Conservation (phyloP, 2,888 invertebrate genomes). For the Syrista parreyssii region DNA sequence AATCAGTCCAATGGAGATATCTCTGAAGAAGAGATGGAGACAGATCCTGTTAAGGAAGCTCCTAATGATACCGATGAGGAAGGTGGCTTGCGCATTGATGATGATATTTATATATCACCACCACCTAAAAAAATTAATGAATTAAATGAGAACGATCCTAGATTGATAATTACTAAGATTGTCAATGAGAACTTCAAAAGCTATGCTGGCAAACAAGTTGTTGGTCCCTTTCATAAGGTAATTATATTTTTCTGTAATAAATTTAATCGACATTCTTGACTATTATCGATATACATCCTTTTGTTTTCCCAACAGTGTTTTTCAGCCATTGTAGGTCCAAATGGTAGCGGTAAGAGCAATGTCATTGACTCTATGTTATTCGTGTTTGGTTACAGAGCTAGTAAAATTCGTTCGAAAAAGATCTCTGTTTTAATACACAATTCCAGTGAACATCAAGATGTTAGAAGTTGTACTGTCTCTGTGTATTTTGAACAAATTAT, state of each 20-base stretch:
- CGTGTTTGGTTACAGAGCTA: conserved; percentile 97
- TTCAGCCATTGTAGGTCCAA: conserved; percentile 96
- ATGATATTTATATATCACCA: conserved; percentile 84
- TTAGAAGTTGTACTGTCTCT: conserved; percentile 84
- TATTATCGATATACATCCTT: conserved; percentile 6
- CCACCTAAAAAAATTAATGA: conserved; percentile 77
- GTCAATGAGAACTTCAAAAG: conserved; percentile 96
- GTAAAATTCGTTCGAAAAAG: conserved; percentile 96
- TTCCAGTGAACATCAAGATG: conserved; percentile 81
- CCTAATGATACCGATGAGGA: conserved; percentile 69
- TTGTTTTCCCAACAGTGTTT: conserved; percentile 78
- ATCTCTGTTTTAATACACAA: conserved; percentile 93
- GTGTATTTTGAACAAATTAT: conserved; percentile 88
- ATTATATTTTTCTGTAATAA: conserved; percentile 20
- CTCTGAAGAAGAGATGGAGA: conserved; percentile 29
- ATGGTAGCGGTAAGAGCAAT: conserved; percentile 99
- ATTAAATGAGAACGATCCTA: conserved; percentile 80
- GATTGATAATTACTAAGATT: conserved; percentile 91
- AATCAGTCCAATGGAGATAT: conserved; percentile 20
- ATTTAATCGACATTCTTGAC: conserved; percentile 10
- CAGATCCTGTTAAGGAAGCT: conserved; percentile 7
- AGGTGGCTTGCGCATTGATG: conserved; percentile 80
- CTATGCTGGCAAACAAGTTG: conserved; percentile 83
- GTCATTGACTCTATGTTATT: conserved; percentile 99
- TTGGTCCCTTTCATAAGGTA: conserved; percentile 98